Conservation (phyloP, 1,140 invertebrate species). For the Gryllus bimaculatus region DNA sequence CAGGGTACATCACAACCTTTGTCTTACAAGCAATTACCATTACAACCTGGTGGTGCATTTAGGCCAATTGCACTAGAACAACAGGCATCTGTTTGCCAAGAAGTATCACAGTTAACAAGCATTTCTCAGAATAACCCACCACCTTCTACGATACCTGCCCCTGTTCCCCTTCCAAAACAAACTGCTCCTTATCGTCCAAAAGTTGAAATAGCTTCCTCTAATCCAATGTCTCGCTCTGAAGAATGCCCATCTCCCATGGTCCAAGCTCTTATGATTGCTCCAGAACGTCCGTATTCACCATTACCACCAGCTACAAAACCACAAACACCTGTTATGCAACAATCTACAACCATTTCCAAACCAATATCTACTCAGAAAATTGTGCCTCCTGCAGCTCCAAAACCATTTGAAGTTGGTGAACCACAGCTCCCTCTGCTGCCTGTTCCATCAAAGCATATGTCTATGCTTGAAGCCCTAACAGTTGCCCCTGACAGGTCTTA, state of each 20-base stretch:
- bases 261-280: constrained; percentile 47
- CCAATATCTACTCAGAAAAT: constrained; percentile 6
- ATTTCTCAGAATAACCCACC: background rate
- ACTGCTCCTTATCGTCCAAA: background rate
- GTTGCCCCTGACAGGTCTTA: constrained; percentile 20
- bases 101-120: background rate
- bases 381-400: background rate
- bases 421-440: background rate
- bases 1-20: background rate
- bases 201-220: background rate
- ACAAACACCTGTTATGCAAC: constrained; percentile 20
- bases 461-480: constrained; percentile 22
- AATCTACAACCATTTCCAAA: background rate
- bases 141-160: background rate
- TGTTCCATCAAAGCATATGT: background rate
- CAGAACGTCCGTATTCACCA: constrained; percentile 52
- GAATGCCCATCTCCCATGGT: background rate
- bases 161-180: background rate
- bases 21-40: background rate
- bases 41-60: background rate
- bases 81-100: background rate
- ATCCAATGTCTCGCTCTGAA: background rate
- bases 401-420: background rate
- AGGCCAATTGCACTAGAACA: background rate
- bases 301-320: background rate